phyloP scores from a whole-genome alignment of 2,888 invertebrate species.

The Melanophora roralis region DNA sequence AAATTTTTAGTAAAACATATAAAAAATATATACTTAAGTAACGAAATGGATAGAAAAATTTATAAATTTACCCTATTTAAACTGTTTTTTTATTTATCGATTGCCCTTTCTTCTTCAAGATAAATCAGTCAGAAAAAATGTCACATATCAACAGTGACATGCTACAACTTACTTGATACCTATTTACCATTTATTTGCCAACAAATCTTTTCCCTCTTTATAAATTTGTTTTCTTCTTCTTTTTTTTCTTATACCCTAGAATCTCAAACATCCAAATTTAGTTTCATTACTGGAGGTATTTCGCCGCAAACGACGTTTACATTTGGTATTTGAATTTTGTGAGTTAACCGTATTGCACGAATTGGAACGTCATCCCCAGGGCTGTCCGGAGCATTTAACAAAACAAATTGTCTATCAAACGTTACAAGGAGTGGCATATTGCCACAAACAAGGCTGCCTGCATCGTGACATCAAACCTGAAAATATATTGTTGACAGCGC shows the following conservation, averaged over 20 bases:
- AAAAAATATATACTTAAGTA: no score
- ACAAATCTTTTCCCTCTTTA: neutral
- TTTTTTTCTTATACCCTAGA: slow-evolving; percentile 80
- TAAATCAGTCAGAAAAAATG: neutral
- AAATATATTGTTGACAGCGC: slow-evolving; percentile 95
- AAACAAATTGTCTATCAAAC: slow-evolving; percentile 97
- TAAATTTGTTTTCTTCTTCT: neutral
- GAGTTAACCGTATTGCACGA: slow-evolving; percentile 98
- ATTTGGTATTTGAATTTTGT: slow-evolving; percentile 99
- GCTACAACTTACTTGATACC: neutral
- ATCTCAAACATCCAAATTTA: slow-evolving; percentile 97
- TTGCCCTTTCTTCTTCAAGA: no score
- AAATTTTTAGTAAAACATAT: no score
- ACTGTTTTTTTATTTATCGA: no score
- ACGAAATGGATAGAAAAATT: no score
- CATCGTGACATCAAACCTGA: slow-evolving; percentile 99
- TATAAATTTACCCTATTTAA: no score
- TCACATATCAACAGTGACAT: neutral
- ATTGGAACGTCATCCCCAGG: slow-evolving; percentile 94
- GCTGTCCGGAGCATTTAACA: slow-evolving; percentile 93
- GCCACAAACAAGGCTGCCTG: slow-evolving; percentile 96
- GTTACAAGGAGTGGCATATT: slow-evolving; percentile 95
- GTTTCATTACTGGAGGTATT: slow-evolving; percentile 99
- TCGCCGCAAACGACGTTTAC: slow-evolving; percentile 94
- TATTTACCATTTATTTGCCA: neutral